Evolutionary conservation across 2,888 invertebrate genomes (phyloP).

Genomic region (Athalia cordata): DNA sequence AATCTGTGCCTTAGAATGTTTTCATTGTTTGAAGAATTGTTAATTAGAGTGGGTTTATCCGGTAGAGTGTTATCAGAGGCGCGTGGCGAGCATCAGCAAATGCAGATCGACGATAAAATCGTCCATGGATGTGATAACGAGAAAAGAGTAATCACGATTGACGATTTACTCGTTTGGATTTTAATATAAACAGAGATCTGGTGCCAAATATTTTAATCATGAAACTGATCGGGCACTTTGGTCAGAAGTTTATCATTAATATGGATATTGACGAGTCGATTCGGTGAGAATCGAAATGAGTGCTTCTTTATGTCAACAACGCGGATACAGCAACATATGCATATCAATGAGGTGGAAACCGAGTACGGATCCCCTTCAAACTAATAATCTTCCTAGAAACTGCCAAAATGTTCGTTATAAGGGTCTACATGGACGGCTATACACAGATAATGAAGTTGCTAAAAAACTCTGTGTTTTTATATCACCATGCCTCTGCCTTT

Average conservation of each 20-base stretch:
- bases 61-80: slow-evolving; percentile 13
- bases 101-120: slow-evolving; percentile 18
- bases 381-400: slow-evolving; percentile 42
- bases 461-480: slow-evolving; percentile 3
- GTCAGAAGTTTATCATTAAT: slow-evolving; percentile 53
- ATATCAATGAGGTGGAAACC: slow-evolving; percentile 36
- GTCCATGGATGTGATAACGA: slow-evolving; percentile 25
- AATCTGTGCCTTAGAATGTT: slow-evolving; percentile 46
- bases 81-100: slow-evolving; percentile 18
- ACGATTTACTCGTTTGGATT: slow-evolving; percentile 57
- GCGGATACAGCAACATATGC: slow-evolving; percentile 29
- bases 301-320: slow-evolving; percentile 12
- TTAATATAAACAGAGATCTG: slow-evolving; percentile 59
- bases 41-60: slow-evolving; percentile 17
- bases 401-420: slow-evolving; percentile 37
- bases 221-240: background rate
- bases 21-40: slow-evolving; percentile 12
- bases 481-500: background rate
- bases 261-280: slow-evolving; percentile 48
- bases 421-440: slow-evolving; percentile 2
- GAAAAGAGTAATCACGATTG: slow-evolving; percentile 48
- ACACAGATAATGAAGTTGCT: background rate
- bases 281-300: slow-evolving; percentile 23
- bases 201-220: background rate
- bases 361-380: slow-evolving; percentile 34